Evolutionary conservation across 2,113 vertebrate genomes (phyloP), one percentile per base, ranked within the genome.

Genomic region (Taxidea taxus): DNA sequence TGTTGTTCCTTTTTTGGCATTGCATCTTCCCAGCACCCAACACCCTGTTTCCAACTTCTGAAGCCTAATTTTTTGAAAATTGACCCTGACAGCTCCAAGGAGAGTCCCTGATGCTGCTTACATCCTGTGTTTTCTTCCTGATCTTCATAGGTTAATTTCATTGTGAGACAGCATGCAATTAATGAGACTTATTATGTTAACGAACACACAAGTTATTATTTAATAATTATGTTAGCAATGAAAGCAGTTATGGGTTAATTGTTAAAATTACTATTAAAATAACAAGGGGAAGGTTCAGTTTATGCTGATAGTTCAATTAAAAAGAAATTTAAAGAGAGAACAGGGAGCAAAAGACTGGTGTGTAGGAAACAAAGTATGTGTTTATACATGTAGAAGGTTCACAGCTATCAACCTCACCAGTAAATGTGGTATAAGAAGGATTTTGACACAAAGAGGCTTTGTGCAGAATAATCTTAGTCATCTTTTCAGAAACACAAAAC

Each of bases 171-270:
- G 90, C 90, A 92, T 86, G 85, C 95, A 96, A 95, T 98, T 97
- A 98, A 96, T 88, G 47, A 74, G 60, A 95, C 87, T 97, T 96
- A 92, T 94, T 98, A 97, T 96, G 97, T 96, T 97, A 97, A 96
- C 82, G 95, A 98, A 75, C 84, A 96, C 31, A 95, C 87, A 96
- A 72, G 60, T 97, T 97, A 96, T 93, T 98, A 96, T 97, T 96
- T 98, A 98, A 98, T 97, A 97, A 98, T 97, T 97, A 95, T 88
- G 60, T 80, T 95, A 96, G 85, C 0, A 15, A 96, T 97, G 92
- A 98, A 97, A 96, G 97, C 77, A 96, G 84, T 95, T 95, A 96
- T 94, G 86, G 92, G 97, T 96, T 98, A 96, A 97, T 97, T 96
- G 91, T 97, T 96, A 90, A 47, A 95, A 95, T 97, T 95, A 94